Conservation (phyloP, 2,113 vertebrate species). For the Edolisoma coerulescens region DNA sequence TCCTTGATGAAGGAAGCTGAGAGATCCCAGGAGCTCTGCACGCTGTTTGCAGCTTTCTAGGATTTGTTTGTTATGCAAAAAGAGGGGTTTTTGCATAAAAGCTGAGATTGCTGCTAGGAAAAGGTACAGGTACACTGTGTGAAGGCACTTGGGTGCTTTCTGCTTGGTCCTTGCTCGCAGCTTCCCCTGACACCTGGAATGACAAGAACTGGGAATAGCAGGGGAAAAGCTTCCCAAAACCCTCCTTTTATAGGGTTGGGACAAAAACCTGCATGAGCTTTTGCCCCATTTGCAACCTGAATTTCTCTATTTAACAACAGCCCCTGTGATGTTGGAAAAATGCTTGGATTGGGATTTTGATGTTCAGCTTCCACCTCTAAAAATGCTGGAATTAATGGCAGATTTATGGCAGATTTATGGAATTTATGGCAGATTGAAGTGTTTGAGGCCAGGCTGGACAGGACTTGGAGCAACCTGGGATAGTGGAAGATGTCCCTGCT, state of each 20-base stretch:
- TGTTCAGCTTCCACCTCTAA: neutral
- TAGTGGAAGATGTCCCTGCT: neutral
- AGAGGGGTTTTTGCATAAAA: neutral
- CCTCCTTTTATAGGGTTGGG: neutral
- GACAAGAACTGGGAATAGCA: neutral
- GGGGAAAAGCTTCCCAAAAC: neutral
- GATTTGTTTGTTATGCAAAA: neutral
- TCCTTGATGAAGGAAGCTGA: neutral
- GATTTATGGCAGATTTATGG: too few species aligned
- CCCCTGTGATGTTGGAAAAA: neutral
- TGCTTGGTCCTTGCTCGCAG: neutral
- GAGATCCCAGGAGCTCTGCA: neutral
- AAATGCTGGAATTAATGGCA: neutral
- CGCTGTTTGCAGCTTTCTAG: neutral
- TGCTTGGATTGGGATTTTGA: neutral
- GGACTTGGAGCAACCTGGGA: neutral
- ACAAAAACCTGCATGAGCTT: neutral
- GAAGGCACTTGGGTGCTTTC: neutral
- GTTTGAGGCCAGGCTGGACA: neutral
- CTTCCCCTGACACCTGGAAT: neutral
- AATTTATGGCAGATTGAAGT: neutral
- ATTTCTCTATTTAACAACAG: neutral
- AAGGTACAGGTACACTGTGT: rapidly evolving
- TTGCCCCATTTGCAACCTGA: neutral
- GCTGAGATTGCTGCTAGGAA: neutral